phyloP scores from a whole-genome alignment of 2,888 invertebrate genomes.

The Spicauda simplicius region DNA sequence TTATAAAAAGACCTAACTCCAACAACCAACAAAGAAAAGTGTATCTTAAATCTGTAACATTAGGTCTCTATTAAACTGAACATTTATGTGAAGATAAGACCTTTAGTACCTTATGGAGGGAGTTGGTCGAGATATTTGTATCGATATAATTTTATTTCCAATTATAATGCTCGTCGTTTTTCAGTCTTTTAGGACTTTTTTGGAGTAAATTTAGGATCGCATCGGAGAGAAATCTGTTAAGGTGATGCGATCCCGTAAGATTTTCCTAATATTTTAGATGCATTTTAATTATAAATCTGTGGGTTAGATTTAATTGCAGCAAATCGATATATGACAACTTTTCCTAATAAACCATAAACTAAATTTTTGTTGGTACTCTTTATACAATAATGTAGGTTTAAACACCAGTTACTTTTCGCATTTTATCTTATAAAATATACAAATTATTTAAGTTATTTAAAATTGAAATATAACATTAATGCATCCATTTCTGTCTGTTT shows the following conservation, averaged over 20 bases:
- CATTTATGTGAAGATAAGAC: conserved; percentile 24
- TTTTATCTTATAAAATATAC: too few species aligned
- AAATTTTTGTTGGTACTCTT: too few species aligned
- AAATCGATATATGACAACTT: too few species aligned
- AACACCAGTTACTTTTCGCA: too few species aligned
- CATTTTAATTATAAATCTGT: not conserved
- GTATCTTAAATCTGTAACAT: conserved; percentile 28
- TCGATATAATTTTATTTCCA: conserved; percentile 78
- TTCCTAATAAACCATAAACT: too few species aligned
- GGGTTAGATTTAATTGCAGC: too few species aligned
- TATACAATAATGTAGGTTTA: too few species aligned
- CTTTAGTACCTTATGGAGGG: conserved; percentile 46
- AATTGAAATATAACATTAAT: too few species aligned
- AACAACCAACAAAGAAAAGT: conserved; percentile 7
- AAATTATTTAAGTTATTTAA: too few species aligned
- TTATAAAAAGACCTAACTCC: conserved; percentile 44
- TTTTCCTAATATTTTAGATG: conserved; percentile 17
- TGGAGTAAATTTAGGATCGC: conserved; percentile 28
- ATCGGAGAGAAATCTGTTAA: conserved; percentile 28
- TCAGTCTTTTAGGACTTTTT: conserved; percentile 23
- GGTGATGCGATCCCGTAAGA: conserved; percentile 1
- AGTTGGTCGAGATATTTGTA: conserved; percentile 70
- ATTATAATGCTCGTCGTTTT: conserved; percentile 60
- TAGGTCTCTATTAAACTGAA: conserved; percentile 43
- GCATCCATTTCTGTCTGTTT: too few species aligned